Evolutionary conservation across 2,113 vertebrate species (phyloP), one percentile per base, ranked within the genome.

Genomic region (Pleuronectes platessa): DNA sequence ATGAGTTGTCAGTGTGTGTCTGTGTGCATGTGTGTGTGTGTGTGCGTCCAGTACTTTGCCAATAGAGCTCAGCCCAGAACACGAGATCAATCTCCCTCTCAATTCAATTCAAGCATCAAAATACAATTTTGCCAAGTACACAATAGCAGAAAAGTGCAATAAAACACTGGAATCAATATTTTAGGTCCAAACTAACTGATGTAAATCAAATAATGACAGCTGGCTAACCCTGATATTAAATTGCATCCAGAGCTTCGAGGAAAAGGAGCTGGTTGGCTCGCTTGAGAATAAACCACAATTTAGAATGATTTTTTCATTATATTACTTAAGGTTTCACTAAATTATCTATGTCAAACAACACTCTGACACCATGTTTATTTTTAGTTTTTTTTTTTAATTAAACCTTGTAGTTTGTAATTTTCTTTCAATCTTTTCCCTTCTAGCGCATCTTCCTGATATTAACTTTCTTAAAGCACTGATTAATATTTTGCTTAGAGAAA

Each of bases 61-160:
- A 80, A 63, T 20, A 51, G 64, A 87, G 73, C 56, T 54, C 71
- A 83, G 82, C 73, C 76, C 82, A 81, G 85, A 73, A 87, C 78
- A 82, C 27, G 60, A 51, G 47, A 51, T 51, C 80, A 76, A 87
- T 87, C 27, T 37, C 61, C 6, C 20, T 21, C 40, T 42, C 35
- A 58, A 18, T 31, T 60, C 26, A 60, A 15, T 60, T 59, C 12
- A 18, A 56, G 15, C 24, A 17, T 60, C 26, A 31, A 23, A 27
- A 60, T 27, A 18, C 15, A 51, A 27, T 27, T 31, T 60, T 27
- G 18, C 21, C 54, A 9, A 24, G 54, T 5, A 56, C 10, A 56
- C 54, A 14, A 56, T 13, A 60, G 9, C 58, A 31, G 26, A 27
- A 23, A 60, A 60, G 26, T 31, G 26, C 26, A 27, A 27, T 31